These are phyloP conservation scores for Drosophila seguyi DNA, from an alignment of 1,140 invertebrate species.

Conservation along the genomic window DNA sequence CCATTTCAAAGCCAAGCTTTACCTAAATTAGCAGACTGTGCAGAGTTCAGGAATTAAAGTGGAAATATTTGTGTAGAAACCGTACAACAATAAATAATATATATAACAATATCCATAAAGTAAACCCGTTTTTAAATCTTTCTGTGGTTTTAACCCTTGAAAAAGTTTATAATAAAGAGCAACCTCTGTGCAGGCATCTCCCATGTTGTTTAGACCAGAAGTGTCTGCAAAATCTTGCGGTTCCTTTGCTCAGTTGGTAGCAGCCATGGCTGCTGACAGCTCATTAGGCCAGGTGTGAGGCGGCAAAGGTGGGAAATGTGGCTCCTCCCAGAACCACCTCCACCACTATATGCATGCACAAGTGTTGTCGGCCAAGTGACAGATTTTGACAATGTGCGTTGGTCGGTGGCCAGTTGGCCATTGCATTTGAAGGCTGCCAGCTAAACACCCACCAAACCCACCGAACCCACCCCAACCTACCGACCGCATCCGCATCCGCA, in stretches of 20 bases:
- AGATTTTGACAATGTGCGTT: constrained; percentile 69
- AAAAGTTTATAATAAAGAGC: not conserved
- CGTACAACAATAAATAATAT: too few species aligned
- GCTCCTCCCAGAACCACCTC: too few species aligned
- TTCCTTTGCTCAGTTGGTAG: constrained; percentile 51
- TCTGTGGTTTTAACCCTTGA: not conserved
- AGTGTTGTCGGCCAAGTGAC: constrained; percentile 46
- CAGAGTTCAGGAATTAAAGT: not conserved
- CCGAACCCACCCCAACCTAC: not conserved
- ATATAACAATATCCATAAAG: not conserved
- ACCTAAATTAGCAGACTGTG: not conserved
- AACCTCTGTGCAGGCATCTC: not conserved
- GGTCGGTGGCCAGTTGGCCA: constrained; percentile 19
- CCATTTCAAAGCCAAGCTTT: not conserved
- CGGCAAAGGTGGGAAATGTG: constrained; percentile 11
- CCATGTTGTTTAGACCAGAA: constrained; percentile 30
- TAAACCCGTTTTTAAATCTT: not conserved
- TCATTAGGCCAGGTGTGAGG: constrained; percentile 53
- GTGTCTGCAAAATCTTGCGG: constrained; percentile 59
- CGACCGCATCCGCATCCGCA: constrained; percentile 39
- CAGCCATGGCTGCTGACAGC: constrained; percentile 54
- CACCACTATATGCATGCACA: constrained; percentile 24
- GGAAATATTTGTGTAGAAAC: too few species aligned
- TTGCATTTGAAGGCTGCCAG: constrained; percentile 58
- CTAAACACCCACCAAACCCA: not conserved